Percentiles rank a stretch among this genome's conserved stretches.
Conservation (phyloP, 2,113 vertebrate genomes). For the Brachypteracias leptosomus region DNA sequence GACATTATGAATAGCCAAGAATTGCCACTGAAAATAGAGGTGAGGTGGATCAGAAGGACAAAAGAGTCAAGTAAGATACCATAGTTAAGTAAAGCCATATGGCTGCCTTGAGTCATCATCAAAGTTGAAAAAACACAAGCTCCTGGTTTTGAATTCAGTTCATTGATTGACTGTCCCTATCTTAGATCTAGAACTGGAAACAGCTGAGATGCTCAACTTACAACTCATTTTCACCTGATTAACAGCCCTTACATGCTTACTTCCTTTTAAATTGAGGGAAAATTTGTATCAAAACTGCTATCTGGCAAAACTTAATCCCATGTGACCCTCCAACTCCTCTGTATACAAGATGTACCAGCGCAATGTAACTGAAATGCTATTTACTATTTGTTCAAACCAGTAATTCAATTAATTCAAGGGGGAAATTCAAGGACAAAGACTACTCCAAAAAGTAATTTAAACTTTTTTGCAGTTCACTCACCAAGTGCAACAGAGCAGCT, state of each 20-base stretch:
- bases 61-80: neutral
- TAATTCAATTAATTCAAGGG: neutral
- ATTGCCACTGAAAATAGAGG: neutral
- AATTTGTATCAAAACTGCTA: neutral
- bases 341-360: neutral
- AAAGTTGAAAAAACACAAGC: neutral
- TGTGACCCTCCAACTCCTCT: neutral
- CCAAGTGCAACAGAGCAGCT: neutral
- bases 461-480: neutral
- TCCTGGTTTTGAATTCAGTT: neutral
- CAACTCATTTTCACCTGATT: neutral
- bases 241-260: neutral
- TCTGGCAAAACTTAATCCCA: neutral
- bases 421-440: neutral
- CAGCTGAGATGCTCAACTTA: neutral
- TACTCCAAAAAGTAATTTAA: neutral
- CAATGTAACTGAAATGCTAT: neutral
- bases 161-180: neutral
- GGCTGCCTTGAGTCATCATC: neutral
- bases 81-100: neutral
- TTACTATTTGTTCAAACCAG: neutral
- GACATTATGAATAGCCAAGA: neutral
- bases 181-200: neutral
- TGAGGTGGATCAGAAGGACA: neutral
- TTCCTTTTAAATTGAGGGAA: neutral